Evolutionary conservation across 2,797 vertebrate species (phyloP).

Genomic region (Chloroceryle inda): DNA sequence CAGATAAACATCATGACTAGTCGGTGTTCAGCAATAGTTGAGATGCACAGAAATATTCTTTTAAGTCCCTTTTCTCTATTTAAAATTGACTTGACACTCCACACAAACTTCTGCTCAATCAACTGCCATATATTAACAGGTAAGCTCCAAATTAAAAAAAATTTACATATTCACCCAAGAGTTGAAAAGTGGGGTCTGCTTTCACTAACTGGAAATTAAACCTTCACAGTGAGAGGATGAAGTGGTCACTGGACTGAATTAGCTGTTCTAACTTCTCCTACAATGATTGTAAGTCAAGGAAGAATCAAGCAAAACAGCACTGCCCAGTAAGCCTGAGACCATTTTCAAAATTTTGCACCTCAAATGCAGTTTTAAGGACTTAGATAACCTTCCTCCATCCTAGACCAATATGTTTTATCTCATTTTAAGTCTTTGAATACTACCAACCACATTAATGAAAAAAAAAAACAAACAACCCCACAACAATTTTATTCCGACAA

Average conservation of each 20-base stretch:
- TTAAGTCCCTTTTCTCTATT: background rate
- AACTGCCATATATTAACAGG: background rate
- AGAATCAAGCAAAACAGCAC: background rate
- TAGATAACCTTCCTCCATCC: background rate
- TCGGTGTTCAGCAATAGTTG: background rate
- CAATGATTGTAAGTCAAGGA: background rate
- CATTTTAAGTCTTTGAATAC: background rate
- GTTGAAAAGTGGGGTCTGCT: background rate
- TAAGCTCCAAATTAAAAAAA: conserved; percentile 12
- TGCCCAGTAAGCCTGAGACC: background rate
- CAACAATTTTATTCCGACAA: background rate
- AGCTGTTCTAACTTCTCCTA: background rate
- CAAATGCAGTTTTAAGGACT: background rate
- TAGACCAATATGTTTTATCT: background rate
- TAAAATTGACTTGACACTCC: background rate
- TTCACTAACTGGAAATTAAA: background rate
- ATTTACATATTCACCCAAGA: background rate
- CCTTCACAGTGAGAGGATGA: background rate
- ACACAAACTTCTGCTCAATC: background rate
- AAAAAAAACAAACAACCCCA: no score
- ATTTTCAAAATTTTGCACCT: background rate
- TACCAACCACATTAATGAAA: background rate
- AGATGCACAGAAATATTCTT: background rate
- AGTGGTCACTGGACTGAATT: background rate
- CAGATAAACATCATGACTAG: background rate